Evolutionary conservation across 2,797 vertebrate genomes (phyloP).

Genomic region (Acridotheres tristis): DNA sequence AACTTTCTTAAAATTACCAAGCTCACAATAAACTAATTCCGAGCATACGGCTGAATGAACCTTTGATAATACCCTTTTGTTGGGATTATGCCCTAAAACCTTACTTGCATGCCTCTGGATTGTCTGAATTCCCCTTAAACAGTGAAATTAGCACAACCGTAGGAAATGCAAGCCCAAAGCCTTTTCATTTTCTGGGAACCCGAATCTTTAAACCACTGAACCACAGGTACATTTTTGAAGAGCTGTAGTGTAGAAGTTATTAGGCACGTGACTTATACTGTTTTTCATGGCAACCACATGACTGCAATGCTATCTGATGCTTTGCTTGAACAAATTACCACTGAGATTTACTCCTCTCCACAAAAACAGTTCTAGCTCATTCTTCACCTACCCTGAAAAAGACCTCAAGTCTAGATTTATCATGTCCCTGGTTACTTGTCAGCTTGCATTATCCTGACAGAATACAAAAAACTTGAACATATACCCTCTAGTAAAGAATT

Average conservation of each 20-base stretch:
- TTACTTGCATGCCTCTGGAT: background rate
- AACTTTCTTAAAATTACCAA: background rate
- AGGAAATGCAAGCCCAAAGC: background rate
- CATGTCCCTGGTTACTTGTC: slow-evolving; percentile 6
- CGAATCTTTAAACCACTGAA: background rate
- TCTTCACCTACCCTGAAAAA: slow-evolving; percentile 28
- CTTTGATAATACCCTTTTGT: background rate
- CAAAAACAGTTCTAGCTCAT: background rate
- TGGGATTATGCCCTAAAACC: background rate
- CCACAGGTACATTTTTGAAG: background rate
- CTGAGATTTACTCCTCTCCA: slow-evolving; percentile 15
- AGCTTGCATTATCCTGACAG: background rate
- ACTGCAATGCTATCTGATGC: background rate
- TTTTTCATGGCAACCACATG: background rate
- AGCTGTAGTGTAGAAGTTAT: background rate
- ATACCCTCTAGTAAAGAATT: background rate
- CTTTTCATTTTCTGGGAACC: background rate
- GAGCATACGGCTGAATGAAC: background rate
- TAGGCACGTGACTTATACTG: background rate
- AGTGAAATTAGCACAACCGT: background rate
- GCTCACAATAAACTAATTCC: background rate
- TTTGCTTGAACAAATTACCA: slow-evolving; percentile 8
- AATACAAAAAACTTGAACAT: background rate
- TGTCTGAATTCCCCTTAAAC: background rate
- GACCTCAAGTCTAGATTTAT: slow-evolving; percentile 35